Evolutionary conservation across 2,797 vertebrate genomes (phyloP), one percentile per base, ranked within the genome.

Genomic region (Gallinago nigripennis): DNA sequence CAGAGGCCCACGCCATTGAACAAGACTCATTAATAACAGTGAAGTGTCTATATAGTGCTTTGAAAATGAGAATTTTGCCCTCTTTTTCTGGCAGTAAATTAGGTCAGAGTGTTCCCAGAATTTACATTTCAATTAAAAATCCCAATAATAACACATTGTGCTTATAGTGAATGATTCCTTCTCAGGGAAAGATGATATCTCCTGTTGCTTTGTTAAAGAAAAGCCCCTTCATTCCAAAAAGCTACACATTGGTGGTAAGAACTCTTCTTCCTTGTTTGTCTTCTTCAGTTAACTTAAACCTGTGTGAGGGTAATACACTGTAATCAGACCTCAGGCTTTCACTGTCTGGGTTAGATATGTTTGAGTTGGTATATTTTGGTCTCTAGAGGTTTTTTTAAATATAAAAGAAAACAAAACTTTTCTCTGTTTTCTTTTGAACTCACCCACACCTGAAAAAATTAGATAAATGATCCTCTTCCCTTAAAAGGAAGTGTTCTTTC

Each of bases 81-180:
- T 98, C 98, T 97, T 98, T 98, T 97, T 96, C 97, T 98, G 96
- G 90, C 96, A 98, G 97, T 98, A 98, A 98, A 98, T 98, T 98
- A 97, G 98, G 98, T 98, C 98, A 98, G 98, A 98, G 98, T 98
- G 98, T 98, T 98, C 98, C 98, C 98, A 98, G 98, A 99, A 99
- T 99, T 99, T 99, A 99, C 99, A 99, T 99, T 99, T 99, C 98
- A 99, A 99, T 99, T 99, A 99, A 99, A 98, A 98, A 97, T 99
- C 98, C 98, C 98, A 98, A 99, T 99, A 99, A 99, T 98, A 99
- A 99, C 98, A 98, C 99, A 99, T 99, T 99, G 99, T 99, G 98
- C 98, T 98, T 98, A 98, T 97, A 96, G 98, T 98, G 98, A 99
- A 98, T 98, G 98, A 98, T 98, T 98, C 98, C 97, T 98, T 98